Evolutionary conservation across 2,888 invertebrate species (phyloP).

Genomic region (Chalcis sispes): DNA sequence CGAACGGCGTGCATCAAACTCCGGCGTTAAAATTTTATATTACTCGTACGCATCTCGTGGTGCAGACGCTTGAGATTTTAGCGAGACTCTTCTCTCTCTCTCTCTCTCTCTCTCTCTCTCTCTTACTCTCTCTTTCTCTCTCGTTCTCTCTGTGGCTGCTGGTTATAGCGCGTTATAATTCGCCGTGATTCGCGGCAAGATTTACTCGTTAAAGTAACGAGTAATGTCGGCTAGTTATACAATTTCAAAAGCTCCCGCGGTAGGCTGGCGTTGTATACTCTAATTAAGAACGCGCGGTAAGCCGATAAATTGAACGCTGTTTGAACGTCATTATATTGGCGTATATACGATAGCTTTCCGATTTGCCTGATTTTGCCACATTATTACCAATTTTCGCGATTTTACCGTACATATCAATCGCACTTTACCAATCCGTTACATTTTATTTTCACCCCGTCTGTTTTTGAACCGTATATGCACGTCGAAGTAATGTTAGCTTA

Average conservation of each 20-base stretch:
- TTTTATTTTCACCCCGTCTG: too few species aligned
- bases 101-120: too few species aligned
- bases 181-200: constrained; percentile 21
- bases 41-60: too few species aligned
- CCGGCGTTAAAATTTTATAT: too few species aligned
- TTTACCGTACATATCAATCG: too few species aligned
- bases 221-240: constrained; percentile 17
- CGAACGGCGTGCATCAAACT: not conserved
- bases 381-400: constrained; percentile 35
- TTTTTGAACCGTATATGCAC: too few species aligned
- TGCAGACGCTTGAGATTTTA: not conserved
- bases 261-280: constrained; percentile 13
- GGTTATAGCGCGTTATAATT: constrained; percentile 35
- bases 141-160: not conserved
- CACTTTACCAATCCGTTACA: too few species aligned
- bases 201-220: constrained; percentile 45
- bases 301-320: constrained; percentile 48
- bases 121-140: too few species aligned
- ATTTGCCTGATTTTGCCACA: constrained; percentile 36
- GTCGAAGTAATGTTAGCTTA: too few species aligned
- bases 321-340: constrained; percentile 33
- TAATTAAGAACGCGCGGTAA: constrained; percentile 46
- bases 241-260: constrained; percentile 30
- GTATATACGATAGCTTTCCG: constrained; percentile 17
- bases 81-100: too few species aligned